phyloP scores from a whole-genome alignment of 2,797 vertebrate genomes.

The Carduelis carduelis region DNA sequence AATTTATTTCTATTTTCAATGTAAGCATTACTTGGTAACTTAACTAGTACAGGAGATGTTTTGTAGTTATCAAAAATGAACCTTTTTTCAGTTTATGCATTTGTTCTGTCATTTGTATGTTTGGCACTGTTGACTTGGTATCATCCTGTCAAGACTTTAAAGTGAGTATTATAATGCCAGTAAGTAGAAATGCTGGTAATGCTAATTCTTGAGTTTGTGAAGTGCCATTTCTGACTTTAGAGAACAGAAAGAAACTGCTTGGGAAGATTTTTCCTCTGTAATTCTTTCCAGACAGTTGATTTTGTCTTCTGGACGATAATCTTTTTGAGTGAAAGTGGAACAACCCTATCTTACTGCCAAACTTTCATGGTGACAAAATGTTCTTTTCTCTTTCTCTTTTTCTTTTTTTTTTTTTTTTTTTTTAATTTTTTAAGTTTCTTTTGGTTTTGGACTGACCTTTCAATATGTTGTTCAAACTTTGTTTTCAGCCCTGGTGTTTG shows the following conservation, averaged over 20 bases:
- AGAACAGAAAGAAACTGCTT: neutral
- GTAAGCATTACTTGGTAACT: neutral
- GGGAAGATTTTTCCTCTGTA: neutral
- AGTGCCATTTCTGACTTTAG: neutral
- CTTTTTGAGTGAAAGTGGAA: neutral
- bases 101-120: neutral
- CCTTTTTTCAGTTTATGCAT: neutral
- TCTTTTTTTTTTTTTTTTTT: neutral
- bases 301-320: neutral
- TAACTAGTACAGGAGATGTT: neutral
- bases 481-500: neutral
- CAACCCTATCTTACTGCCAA: neutral
- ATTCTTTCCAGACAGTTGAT: neutral
- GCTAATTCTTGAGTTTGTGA: neutral
- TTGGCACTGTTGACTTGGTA: neutral
- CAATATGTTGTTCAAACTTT: neutral
- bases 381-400: neutral
- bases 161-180: neutral
- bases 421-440: too few relatives aligned
- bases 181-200: neutral
- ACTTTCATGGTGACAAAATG: neutral
- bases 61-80: neutral
- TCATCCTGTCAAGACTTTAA: neutral
- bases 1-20: neutral
- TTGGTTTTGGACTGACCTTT: neutral